These are phyloP conservation scores for Achroia grisella DNA, from an alignment of 1,140 invertebrate species.

Conservation along the genomic window DNA sequence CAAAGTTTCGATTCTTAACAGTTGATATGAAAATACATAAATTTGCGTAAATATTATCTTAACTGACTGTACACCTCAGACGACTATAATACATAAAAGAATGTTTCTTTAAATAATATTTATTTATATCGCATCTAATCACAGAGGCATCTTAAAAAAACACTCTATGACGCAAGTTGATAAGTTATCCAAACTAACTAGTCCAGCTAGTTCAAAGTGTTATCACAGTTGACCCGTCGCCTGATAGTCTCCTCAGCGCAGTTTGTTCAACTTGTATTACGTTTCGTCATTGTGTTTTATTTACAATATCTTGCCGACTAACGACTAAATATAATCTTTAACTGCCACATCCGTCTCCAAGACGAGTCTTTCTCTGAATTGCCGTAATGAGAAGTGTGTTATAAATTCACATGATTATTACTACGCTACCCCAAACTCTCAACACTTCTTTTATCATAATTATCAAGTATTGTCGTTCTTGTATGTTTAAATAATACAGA, in stretches of 20 bases:
- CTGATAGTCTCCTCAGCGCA: slow-evolving; percentile 37
- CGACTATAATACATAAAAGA: too few species aligned
- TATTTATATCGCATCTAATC: slow-evolving; percentile 4
- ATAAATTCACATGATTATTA: slow-evolving; percentile 11
- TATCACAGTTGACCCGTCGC: slow-evolving; percentile 40
- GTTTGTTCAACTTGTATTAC: slow-evolving; percentile 60
- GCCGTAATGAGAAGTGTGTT: slow-evolving; percentile 12
- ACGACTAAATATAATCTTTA: slow-evolving; percentile 32
- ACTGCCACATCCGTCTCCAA: slow-evolving; percentile 25
- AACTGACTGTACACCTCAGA: too few species aligned
- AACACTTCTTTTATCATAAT: too few species aligned
- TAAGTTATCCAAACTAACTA: slow-evolving; percentile 57
- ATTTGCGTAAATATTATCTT: too few species aligned
- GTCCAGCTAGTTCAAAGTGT: slow-evolving; percentile 49
- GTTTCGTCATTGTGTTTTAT: slow-evolving; percentile 42
- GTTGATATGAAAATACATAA: too few species aligned
- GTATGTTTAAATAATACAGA: too few species aligned
- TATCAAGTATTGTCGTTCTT: too few species aligned
- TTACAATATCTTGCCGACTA: slow-evolving; percentile 35
- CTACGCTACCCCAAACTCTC: background rate
- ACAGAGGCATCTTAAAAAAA: slow-evolving; percentile 14
- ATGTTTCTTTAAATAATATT: slow-evolving; percentile 1
- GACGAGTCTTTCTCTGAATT: slow-evolving; percentile 26
- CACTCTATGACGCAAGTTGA: slow-evolving; percentile 57
- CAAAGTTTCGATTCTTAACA: too few species aligned